Conservation (phyloP, 2,113 vertebrate species). For the Eretmodus cyanostictus region DNA sequence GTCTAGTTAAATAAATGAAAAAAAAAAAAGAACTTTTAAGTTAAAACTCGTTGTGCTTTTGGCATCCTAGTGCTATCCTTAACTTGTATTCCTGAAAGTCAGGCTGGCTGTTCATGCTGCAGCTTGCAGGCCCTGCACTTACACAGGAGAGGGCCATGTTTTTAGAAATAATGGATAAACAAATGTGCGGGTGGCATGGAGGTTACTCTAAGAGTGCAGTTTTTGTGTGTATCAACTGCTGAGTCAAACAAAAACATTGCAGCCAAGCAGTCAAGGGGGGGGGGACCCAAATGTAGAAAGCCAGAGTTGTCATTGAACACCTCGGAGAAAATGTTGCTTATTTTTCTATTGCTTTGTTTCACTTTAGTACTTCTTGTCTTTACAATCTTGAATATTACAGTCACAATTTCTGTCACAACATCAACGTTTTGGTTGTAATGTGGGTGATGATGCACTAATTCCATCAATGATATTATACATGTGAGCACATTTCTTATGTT, state of each 20-base stretch:
- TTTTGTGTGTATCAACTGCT: conserved; percentile 7
- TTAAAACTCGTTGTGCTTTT: neutral
- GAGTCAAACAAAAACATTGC: conserved; percentile 53
- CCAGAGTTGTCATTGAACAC: neutral
- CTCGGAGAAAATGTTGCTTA: neutral
- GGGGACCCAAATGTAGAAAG: neutral
- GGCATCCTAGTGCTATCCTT: neutral
- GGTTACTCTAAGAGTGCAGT: neutral
- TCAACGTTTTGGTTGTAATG: neutral
- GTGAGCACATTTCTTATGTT: neutral
- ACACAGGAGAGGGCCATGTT: neutral
- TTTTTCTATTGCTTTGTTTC: neutral
- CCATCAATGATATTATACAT: neutral
- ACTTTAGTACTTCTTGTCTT: neutral
- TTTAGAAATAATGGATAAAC: conserved; percentile 8
- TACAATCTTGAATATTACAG: neutral
- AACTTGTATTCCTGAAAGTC: neutral
- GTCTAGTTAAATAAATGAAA: neutral
- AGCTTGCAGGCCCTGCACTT: neutral
- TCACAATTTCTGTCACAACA: neutral
- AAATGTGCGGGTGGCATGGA: conserved; percentile 16
- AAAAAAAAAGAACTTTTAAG: neutral
- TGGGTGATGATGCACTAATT: neutral
- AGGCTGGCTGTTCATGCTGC: neutral
- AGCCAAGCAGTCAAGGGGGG: neutral